phyloP scores from a whole-genome alignment of 2,113 vertebrate species.

The Synchiropus splendidus region DNA sequence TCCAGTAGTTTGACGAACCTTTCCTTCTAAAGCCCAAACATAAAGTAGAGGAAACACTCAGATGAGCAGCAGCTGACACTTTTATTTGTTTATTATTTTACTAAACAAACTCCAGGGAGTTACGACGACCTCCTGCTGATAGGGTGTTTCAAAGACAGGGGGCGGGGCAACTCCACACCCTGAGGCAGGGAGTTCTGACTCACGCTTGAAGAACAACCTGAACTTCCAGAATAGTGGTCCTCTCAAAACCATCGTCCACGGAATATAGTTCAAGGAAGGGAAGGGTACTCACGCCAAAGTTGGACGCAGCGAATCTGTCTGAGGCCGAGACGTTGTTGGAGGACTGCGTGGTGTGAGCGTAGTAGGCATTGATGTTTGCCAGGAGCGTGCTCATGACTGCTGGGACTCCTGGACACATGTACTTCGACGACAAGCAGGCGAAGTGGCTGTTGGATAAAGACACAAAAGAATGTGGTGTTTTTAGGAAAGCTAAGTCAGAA shows the following conservation, averaged over 20 bases:
- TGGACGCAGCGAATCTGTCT: constrained; percentile 92
- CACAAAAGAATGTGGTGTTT: no score
- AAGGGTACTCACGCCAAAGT: constrained; percentile 84
- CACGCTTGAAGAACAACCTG: no score
- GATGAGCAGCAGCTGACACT: not conserved
- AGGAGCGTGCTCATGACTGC: constrained; percentile 97
- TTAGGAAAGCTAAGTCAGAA: no score
- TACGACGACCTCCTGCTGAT: not conserved
- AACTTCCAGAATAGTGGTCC: no score
- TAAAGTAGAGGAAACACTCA: constrained; percentile 20
- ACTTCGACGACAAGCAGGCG: constrained; percentile 95
- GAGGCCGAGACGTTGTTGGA: constrained; percentile 95
- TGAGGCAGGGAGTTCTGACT: no score
- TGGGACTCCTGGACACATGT: constrained; percentile 95
- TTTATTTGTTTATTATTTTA: constrained; percentile 1
- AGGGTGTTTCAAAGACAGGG: not conserved
- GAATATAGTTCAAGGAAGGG: no score
- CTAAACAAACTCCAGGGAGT: no score
- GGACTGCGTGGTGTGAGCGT: constrained; percentile 88
- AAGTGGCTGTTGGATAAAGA: constrained; percentile 74
- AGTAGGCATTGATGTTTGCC: constrained; percentile 98
- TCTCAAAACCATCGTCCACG: no score
- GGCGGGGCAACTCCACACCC: no score
- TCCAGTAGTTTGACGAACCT: constrained; percentile 95
- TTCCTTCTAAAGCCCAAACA: constrained; percentile 75